Conservation (phyloP, 2,797 vertebrate species). For the Spinus pinus region DNA sequence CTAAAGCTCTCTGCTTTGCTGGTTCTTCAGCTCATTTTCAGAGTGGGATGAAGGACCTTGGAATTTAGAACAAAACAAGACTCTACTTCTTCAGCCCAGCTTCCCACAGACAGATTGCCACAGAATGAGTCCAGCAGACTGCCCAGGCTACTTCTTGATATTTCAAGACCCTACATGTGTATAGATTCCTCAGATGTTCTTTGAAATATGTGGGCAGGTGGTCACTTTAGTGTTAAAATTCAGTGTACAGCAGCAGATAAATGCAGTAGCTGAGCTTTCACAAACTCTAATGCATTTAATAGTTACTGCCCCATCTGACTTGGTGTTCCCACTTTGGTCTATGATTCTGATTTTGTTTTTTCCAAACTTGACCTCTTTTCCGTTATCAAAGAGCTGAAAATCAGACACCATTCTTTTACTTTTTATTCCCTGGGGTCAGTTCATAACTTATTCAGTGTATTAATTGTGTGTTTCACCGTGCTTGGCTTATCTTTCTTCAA, state of each 20-base stretch:
- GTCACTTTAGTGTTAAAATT: neutral
- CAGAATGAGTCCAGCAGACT: neutral
- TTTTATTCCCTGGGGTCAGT: constrained; percentile 29
- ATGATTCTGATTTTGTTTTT: neutral
- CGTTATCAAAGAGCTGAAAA: constrained; percentile 44
- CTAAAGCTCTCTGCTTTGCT: neutral
- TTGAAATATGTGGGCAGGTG: neutral
- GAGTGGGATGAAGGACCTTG: neutral
- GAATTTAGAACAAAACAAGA: neutral
- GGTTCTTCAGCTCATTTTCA: neutral
- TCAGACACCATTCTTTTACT: neutral
- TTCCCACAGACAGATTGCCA: neutral
- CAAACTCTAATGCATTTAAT: neutral
- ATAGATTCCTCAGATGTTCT: neutral
- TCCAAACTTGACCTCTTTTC: constrained; percentile 28
- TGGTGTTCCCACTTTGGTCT: neutral
- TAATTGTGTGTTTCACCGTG: neutral
- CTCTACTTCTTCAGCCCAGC: neutral
- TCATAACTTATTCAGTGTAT: constrained; percentile 32
- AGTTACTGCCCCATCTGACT: neutral
- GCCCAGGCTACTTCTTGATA: neutral
- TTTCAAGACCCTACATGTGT: neutral
- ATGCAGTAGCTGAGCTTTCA: neutral
- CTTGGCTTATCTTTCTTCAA: constrained; percentile 51
- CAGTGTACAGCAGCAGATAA: neutral